These are phyloP conservation scores for Amphiprion ocellaris DNA, from an alignment of 2,113 vertebrate species.

Conservation along the genomic window DNA sequence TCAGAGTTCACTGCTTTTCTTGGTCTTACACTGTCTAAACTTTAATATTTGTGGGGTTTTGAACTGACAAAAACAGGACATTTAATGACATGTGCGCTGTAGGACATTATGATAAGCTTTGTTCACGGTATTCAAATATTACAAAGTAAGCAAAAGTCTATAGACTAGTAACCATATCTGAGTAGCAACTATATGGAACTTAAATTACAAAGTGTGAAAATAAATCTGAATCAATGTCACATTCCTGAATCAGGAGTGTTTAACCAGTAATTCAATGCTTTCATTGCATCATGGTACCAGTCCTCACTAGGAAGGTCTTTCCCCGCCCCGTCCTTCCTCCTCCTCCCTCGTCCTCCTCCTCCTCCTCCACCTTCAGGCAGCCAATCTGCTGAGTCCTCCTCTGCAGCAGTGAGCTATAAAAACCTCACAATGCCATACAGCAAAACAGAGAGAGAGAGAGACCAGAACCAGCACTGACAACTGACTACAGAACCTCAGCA, in stretches of 20 bases:
- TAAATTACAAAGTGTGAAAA: background rate
- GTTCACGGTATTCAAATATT: no score
- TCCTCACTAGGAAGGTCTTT: slow-evolving; percentile 28
- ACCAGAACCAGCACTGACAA: slow-evolving; percentile 14
- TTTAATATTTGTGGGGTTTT: no score
- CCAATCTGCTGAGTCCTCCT: slow-evolving; percentile 66
- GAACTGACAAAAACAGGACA: no score
- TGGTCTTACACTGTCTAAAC: no score
- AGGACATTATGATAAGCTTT: no score
- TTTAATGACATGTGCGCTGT: no score
- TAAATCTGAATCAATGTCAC: background rate
- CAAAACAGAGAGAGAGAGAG: slow-evolving; percentile 28
- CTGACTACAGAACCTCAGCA: slow-evolving; percentile 5
- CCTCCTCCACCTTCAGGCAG: slow-evolving; percentile 34
- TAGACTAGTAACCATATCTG: background rate
- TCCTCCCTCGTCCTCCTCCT: slow-evolving; percentile 12
- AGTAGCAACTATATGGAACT: background rate
- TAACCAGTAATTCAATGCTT: slow-evolving; percentile 30
- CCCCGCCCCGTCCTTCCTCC: slow-evolving; percentile 35
- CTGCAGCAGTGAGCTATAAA: slow-evolving; percentile 67
- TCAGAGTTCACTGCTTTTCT: no score
- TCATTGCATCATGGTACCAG: slow-evolving; percentile 55
- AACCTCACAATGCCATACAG: slow-evolving; percentile 17
- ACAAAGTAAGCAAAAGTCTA: no score
- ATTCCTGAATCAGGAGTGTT: background rate